phyloP scores from a whole-genome alignment of 2,113 vertebrate species.

The Anguilla rostrata region DNA sequence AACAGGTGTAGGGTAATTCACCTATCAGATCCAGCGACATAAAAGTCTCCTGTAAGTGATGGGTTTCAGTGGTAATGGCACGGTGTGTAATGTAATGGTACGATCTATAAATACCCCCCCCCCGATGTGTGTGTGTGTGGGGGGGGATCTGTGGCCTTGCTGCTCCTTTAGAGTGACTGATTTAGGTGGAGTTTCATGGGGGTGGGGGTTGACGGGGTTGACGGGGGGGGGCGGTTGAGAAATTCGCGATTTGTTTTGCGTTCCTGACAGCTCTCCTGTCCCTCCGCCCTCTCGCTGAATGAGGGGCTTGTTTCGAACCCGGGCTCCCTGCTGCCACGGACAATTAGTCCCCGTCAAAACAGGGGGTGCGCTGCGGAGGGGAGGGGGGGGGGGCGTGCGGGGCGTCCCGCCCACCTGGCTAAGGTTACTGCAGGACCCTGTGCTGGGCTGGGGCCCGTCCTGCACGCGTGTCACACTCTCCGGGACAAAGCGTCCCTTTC shows the following conservation, averaged over 20 bases:
- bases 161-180: too few relatives aligned
- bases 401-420: slow-evolving; percentile 44
- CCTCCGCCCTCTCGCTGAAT: slow-evolving; percentile 44
- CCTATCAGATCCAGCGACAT: neutral
- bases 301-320: slow-evolving; percentile 48
- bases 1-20: slow-evolving; percentile 58
- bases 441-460: slow-evolving; percentile 34
- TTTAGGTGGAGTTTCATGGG: too few relatives aligned
- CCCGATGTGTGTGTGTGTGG: neutral
- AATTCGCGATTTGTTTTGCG: slow-evolving; percentile 46
- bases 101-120: neutral
- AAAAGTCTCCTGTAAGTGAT: neutral
- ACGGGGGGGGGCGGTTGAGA: slow-evolving; percentile 35
- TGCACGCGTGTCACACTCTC: slow-evolving; percentile 50
- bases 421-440: slow-evolving; percentile 55
- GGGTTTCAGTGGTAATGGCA: neutral
- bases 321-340: slow-evolving; percentile 58
- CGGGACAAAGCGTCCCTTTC: slow-evolving; percentile 72
- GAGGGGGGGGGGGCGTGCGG: slow-evolving; percentile 34
- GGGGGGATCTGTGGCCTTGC: slow-evolving; percentile 29
- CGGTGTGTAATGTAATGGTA: neutral
- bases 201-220: neutral
- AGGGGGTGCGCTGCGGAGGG: slow-evolving; percentile 32
- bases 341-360: slow-evolving; percentile 65
- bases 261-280: slow-evolving; percentile 38